Evolutionary conservation across 2,888 invertebrate genomes (phyloP), one percentile per base, ranked within the genome.

Genomic region (Troides aeacus): DNA sequence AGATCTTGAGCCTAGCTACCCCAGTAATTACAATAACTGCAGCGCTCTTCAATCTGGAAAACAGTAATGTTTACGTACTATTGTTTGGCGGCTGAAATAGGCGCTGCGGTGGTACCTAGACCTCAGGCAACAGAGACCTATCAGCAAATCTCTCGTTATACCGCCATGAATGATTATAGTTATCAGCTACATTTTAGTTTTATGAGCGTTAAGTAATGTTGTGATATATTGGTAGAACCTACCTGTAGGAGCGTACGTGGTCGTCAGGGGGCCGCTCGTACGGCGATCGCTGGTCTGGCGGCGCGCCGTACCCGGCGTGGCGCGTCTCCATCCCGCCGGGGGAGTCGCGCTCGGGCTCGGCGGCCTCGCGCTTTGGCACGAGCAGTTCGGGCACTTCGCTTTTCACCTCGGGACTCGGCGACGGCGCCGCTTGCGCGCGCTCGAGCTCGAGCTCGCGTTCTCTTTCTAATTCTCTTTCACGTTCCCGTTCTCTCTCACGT

Each of bases 241-340:
- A 92, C 92, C 92, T 92, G 78, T 96, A 94, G 0, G 94, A 93
- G 46, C 94, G 86, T 56, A 93, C 93, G 79, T 93, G 93, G 79
- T 93, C 93, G 71, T 94, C 94, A 2, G 95, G 94, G 23, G 95
- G 94, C 1, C 95, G 93, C 75, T 96, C 96, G 82, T 96, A 96
- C 0, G 95, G 94, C 66, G 94, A 94, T 46, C 94, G 90, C 75
- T 95, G 95, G 73, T 94, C 93, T 74, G 94, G 94, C 81, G 94
- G 94, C 84, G 95, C 95, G 76, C 94, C 94, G 85, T 95, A 95
- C 74, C 94, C 93, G 78, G 93, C 93, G 83, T 93, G 93, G 84
- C 93, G 92, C 85, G 95, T 94, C 82, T 96, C 96, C 94, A 96
- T 95, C 79, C 95, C 95, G 90, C 95, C 95, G 90, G 96, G 76